Conservation (phyloP, 2,888 invertebrate species). For the Melanophora roralis region DNA sequence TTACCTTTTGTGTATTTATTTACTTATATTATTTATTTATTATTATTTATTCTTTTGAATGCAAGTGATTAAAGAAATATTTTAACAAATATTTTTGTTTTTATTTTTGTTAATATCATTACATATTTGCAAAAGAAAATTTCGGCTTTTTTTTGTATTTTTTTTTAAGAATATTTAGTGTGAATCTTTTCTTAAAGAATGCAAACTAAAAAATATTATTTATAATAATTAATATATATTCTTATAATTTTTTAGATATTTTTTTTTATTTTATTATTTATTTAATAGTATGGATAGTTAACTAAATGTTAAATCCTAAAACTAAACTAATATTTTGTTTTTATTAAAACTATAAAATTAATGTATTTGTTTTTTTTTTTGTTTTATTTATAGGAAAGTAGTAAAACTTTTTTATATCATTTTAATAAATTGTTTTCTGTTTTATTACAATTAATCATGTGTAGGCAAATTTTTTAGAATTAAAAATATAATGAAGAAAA, state of each 20-base stretch:
- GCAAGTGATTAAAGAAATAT: neutral
- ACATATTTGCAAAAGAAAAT: too few species aligned
- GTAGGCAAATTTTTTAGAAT: neutral
- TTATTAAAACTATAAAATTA: conserved; percentile 34
- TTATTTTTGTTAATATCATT: too few species aligned
- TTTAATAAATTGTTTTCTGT: neutral
- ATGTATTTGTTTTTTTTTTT: neutral
- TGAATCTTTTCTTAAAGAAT: neutral
- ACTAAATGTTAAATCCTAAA: conserved; percentile 29
- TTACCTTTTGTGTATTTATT: too few species aligned
- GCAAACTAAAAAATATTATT: neutral
- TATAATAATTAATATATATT: neutral
- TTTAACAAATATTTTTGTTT: neutral
- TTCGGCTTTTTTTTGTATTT: neutral
- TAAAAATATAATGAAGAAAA: neutral
- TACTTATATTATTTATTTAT: too few species aligned
- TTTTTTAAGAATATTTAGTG: conserved; percentile 2
- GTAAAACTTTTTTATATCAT: conserved; percentile 12
- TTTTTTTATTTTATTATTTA: too few species aligned
- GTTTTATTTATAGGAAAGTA: conserved; percentile 13
- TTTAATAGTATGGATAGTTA: too few species aligned
- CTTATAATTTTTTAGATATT: too few species aligned
- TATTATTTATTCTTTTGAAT: neutral
- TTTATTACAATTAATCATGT: too few species aligned
- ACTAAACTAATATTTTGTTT: conserved; percentile 40